Conservation (phyloP, 2,888 invertebrate genomes). For the Tinea trinotella region DNA sequence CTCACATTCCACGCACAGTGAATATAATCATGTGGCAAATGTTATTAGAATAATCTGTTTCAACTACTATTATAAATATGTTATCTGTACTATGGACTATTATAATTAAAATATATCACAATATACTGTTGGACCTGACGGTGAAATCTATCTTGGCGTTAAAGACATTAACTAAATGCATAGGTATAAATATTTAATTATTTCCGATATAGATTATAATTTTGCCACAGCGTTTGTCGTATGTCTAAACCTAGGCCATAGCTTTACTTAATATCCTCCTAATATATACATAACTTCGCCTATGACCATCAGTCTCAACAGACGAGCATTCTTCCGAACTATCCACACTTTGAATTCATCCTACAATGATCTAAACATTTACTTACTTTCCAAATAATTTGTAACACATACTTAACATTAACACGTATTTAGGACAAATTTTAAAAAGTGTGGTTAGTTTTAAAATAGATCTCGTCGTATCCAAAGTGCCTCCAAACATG, state of each 20-base stretch:
- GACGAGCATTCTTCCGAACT: not conserved
- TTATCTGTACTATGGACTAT: not conserved
- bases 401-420: conserved; percentile 10
- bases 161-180: conserved; percentile 31
- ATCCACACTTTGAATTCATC: not conserved
- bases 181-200: conserved; percentile 27
- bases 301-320: conserved; percentile 67
- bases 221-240: conserved; percentile 58
- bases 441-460: conserved; percentile 1
- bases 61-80: not conserved
- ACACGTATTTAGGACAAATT: not conserved
- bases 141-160: conserved; percentile 41
- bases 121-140: not conserved
- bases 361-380: not conserved
- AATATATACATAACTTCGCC: conserved; percentile 71
- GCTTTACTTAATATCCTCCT: conserved; percentile 66
- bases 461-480: not conserved
- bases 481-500: not conserved
- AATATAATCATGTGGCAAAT: conserved; percentile 2
- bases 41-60: not conserved
- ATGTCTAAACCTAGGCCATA: conserved; percentile 68
- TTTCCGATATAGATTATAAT: not conserved
- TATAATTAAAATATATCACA: conserved; percentile 9
- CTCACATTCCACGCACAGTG: not conserved
- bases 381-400: not conserved